A percentile compares a stretch with the other conserved stretches of the same genome.
Conservation (phyloP, 2,888 invertebrate species). For the Camponotus fellah region DNA sequence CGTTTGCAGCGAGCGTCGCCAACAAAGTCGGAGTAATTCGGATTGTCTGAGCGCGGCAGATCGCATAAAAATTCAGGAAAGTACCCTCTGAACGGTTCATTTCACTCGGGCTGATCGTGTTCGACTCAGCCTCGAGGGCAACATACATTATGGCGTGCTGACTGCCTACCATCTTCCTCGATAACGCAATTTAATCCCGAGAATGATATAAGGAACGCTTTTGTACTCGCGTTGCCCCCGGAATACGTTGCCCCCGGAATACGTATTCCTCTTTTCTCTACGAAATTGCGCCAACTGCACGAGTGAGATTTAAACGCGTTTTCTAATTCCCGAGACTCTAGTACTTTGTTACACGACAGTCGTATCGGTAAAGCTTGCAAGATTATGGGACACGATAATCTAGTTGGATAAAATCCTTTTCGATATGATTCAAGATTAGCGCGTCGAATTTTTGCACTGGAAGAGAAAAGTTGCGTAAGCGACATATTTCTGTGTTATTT, state of each 20-base stretch:
- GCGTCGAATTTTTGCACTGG: not conserved
- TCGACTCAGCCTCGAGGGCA: slow-evolving; percentile 64
- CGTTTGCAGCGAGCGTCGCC: slow-evolving; percentile 43
- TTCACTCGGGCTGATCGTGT: slow-evolving; percentile 64
- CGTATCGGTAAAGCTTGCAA: slow-evolving; percentile 40
- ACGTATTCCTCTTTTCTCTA: slow-evolving; percentile 22
- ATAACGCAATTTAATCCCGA: slow-evolving; percentile 65
- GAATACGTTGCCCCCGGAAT: slow-evolving; percentile 39
- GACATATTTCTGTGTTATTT: not conserved
- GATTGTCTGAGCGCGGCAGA: slow-evolving; percentile 56
- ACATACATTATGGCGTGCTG: slow-evolving; percentile 64
- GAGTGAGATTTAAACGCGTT: slow-evolving; percentile 52
- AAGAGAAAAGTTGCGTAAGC: not conserved
- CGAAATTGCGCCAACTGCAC: slow-evolving; percentile 34
- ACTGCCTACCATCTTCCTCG: slow-evolving; percentile 61
- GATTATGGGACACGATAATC: not conserved
- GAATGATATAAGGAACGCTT: slow-evolving; percentile 58
- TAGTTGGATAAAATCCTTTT: not conserved
- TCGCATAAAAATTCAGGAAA: slow-evolving; percentile 66
- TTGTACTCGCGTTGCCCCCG: slow-evolving; percentile 11
- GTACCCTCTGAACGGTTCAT: slow-evolving; percentile 65
- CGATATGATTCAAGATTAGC: slow-evolving; percentile 1
- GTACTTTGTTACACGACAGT: slow-evolving; percentile 13
- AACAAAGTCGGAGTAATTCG: slow-evolving; percentile 50
- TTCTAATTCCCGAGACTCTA: slow-evolving; percentile 31